Evolutionary conservation across 2,113 vertebrate species (phyloP).

Genomic region (Enhydra lutris): DNA sequence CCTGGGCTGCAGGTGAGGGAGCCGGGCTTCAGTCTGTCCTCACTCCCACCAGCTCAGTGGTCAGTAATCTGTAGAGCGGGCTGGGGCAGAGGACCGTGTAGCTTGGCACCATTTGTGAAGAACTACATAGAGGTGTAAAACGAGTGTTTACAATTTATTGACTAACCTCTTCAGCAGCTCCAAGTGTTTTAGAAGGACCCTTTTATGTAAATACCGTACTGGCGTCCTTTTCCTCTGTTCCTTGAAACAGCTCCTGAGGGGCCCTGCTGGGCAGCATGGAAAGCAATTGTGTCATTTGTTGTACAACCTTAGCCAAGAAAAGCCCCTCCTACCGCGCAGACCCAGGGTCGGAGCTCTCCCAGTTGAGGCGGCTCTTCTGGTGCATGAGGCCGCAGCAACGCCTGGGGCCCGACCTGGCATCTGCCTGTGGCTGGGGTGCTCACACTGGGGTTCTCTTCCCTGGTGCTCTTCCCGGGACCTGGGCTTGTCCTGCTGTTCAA

Average conservation of each 20-base stretch:
- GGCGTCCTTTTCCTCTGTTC: not conserved
- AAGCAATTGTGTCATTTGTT: not conserved
- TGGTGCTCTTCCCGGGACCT: not conserved
- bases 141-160: not conserved
- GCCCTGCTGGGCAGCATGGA: not conserved
- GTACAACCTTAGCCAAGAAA: not conserved
- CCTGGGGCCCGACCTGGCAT: not conserved
- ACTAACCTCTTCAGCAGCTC: not conserved
- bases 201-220: not conserved
- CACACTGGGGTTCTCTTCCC: not conserved
- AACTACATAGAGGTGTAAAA: not conserved
- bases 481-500: not conserved
- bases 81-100: too few species aligned
- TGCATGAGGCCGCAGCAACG: not conserved
- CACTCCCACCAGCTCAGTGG: not conserved
- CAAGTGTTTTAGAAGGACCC: not conserved
- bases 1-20: too few species aligned
- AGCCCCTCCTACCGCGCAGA: not conserved
- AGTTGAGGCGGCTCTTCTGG: not conserved
- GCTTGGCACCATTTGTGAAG: not conserved
- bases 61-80: too few species aligned
- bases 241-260: not conserved
- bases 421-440: not conserved
- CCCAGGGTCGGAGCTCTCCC: not conserved
- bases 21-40: not conserved